A percentile compares a stretch with the other conserved stretches of the same genome.
Conservation (phyloP, 1,140 invertebrate genomes). For the Papilio xuthus region DNA sequence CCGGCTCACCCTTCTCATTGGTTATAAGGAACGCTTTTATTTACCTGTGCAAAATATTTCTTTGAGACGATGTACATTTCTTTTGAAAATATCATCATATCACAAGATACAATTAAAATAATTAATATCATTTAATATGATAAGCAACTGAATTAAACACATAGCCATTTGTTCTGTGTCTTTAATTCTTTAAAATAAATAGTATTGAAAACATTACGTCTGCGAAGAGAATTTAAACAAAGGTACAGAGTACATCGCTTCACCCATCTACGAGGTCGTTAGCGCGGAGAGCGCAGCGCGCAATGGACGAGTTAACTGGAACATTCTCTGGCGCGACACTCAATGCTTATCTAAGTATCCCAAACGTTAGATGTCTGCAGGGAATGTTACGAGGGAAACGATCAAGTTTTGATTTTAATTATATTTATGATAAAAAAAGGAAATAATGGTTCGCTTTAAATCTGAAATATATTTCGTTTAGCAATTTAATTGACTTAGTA, state of each 20-base stretch:
- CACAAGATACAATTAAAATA: no score
- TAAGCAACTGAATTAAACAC: no score
- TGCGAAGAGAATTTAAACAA: background rate
- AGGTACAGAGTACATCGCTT: background rate
- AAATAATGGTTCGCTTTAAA: background rate
- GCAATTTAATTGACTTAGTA: no score
- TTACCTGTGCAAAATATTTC: slow-evolving; percentile 35
- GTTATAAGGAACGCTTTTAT: slow-evolving; percentile 27
- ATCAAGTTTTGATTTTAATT: background rate
- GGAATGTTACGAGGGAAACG: no score
- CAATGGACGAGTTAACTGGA: slow-evolving; percentile 7
- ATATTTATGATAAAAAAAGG: background rate
- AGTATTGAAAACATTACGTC: background rate
- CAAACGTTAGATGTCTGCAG: background rate
- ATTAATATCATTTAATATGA: no score
- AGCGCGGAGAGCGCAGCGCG: background rate
- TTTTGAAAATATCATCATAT: no score
- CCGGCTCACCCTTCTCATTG: slow-evolving; percentile 2
- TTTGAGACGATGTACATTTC: background rate
- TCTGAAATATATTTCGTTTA: background rate
- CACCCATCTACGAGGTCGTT: slow-evolving; percentile 8
- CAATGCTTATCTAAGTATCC: slow-evolving; percentile 19
- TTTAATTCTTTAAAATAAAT: background rate
- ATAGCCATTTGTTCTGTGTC: no score
- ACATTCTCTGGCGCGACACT: background rate